Percentiles rank a stretch among this genome's conserved stretches.
Evolutionary conservation across 2,113 vertebrate genomes (phyloP).

Genomic region (Xiphophorus couchianus): DNA sequence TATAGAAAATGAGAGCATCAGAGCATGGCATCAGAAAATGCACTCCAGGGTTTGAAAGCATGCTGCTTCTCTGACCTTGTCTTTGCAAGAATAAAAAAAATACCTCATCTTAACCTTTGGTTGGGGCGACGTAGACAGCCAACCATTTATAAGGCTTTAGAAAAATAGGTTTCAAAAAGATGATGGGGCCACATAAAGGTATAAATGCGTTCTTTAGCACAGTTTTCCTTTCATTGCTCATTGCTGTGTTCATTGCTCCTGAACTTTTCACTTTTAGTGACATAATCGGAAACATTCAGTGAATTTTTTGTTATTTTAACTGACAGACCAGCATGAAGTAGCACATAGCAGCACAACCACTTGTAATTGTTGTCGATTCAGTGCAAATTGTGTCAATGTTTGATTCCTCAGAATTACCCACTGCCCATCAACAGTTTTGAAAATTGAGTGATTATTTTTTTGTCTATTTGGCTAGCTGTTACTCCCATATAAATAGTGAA

Average conservation of each 20-base stretch:
- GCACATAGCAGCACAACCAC: too few species aligned
- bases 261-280: not conserved
- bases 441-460: not conserved
- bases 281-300: not conserved
- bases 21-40: slow-evolving; percentile 1
- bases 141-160: not conserved
- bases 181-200: not conserved
- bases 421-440: not conserved
- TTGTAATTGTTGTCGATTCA: too few species aligned
- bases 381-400: not conserved
- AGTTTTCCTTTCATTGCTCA: not conserved
- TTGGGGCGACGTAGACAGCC: not conserved
- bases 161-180: not conserved
- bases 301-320: not conserved
- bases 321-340: not conserved
- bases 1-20: slow-evolving; percentile 6
- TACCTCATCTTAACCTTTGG: slow-evolving; percentile 1
- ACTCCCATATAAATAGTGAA: not conserved
- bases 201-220: not conserved
- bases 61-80: not conserved
- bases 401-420: not conserved
- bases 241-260: not conserved
- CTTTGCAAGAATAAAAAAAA: not conserved
- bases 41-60: not conserved
- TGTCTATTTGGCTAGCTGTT: not conserved